phyloP scores from a whole-genome alignment of 1,140 invertebrate species.

The Doryteuthis pealeii region DNA sequence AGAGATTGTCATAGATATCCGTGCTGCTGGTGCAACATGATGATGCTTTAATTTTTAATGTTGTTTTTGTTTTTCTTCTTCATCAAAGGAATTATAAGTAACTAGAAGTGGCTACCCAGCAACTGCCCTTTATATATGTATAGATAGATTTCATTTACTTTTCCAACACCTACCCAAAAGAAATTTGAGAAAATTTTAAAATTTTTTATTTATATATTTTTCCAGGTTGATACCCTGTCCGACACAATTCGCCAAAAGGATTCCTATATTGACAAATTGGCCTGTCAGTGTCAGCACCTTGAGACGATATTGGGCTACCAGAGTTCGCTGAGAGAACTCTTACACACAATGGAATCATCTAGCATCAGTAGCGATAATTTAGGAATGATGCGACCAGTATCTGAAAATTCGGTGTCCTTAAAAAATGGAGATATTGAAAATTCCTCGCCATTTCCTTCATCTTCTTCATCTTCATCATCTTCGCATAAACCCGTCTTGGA shows the following conservation, averaged over 20 bases:
- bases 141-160: too few relatives aligned
- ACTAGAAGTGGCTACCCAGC: too few relatives aligned
- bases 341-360: neutral
- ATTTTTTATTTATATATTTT: too few relatives aligned
- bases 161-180: too few relatives aligned
- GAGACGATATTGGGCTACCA: neutral
- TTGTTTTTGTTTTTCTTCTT: too few relatives aligned
- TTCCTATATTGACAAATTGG: neutral
- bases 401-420: neutral
- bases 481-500: neutral
- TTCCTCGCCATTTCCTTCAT: neutral
- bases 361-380: neutral
- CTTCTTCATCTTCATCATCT: neutral
- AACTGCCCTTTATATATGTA: too few relatives aligned
- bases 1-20: too few relatives aligned
- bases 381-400: neutral
- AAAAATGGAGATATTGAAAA: slow-evolving; percentile 3
- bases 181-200: too few relatives aligned
- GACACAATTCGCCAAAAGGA: neutral
- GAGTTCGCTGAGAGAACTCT: neutral
- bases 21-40: too few relatives aligned
- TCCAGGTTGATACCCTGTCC: neutral
- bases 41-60: too few relatives aligned
- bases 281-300: slow-evolving; percentile 1
- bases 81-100: too few relatives aligned